Conservation (phyloP, 2,888 invertebrate species). For the Prosapia bicincta region DNA sequence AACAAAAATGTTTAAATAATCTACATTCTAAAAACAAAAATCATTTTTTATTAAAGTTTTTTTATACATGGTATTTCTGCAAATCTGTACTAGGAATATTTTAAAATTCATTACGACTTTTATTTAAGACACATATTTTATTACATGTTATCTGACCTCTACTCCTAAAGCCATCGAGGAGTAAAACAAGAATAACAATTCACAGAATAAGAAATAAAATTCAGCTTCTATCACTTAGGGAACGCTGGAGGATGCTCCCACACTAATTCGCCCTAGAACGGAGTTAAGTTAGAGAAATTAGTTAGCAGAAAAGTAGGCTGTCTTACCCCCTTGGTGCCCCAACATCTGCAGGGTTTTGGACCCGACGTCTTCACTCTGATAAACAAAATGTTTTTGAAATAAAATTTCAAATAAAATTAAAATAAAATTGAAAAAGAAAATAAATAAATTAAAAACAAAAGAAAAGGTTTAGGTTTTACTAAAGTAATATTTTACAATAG, state of each 20-base stretch:
- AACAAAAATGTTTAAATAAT: too few relatives aligned
- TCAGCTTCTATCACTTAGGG: neutral
- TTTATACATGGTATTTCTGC: too few relatives aligned
- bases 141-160: too few relatives aligned
- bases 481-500: neutral
- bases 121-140: too few relatives aligned
- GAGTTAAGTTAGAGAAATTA: neutral
- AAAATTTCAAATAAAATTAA: constrained; percentile 36
- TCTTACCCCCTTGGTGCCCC: constrained; percentile 94
- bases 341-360: constrained; percentile 86
- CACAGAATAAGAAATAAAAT: neutral
- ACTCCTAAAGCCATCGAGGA: too few relatives aligned
- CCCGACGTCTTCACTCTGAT: constrained; percentile 90
- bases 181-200: neutral
- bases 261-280: neutral
- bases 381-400: constrained; percentile 34
- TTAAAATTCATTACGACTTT: too few relatives aligned
- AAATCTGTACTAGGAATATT: too few relatives aligned
- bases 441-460: constrained; percentile 7
- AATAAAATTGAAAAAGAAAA: constrained; percentile 18
- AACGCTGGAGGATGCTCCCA: neutral
- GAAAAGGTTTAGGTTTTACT: neutral
- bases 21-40: too few relatives aligned
- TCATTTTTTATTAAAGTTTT: too few relatives aligned
- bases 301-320: neutral